Base-by-base conservation (phyloP, 2,888 invertebrate genomes). In the Apodemia zela region DNA sequence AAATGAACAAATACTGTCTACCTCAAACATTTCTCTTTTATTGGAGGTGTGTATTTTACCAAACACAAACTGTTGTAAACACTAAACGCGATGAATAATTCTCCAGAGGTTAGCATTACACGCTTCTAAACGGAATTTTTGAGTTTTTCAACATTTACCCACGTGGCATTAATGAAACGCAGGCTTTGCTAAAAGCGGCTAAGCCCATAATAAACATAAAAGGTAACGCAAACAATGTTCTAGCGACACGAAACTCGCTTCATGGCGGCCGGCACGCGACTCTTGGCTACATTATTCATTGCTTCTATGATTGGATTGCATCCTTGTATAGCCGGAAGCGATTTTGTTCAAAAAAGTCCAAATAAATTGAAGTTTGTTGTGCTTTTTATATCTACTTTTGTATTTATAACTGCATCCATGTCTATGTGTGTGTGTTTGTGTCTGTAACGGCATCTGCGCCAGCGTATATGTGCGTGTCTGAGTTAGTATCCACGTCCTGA, bases 171-270 rank as follows among this genome's bases (percentile, higher is more conserved):
- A 61, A 67, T 33, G 61, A 62, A 64, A 66, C 62, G 59, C 62
- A 63, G 63, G 57, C 57, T 29, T 57, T 63, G 64, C 69, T 63
- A 62, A 67, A 69, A 71, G 70, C 71, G 68, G 61, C 63, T 68
- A 72, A 71, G 69, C 69, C 68, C 61, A 65, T 72, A 71, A 72
- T 70, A 69, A 68, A 71, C 73, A 71, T 68, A 65, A 72, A 72
- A 64, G 66, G 65, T 64, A 57, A 67, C 66, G 71, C 72, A 73
- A 77, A 76, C 73, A 74, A 71, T 66, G 71, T 63, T 62, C 59
- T 66, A 64, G 65, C 59, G 68, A 66, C 82, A 81, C 78, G 80
- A 68, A 80, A 67, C 64, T 57, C 63, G 66, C 59, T 67, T 71
- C 70, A 63, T 68, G 71, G 61, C 62, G 67, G 61, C 60, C 64